Evolutionary conservation across 2,113 vertebrate species (phyloP).

Genomic region (Melanotaenia duboulayi): DNA sequence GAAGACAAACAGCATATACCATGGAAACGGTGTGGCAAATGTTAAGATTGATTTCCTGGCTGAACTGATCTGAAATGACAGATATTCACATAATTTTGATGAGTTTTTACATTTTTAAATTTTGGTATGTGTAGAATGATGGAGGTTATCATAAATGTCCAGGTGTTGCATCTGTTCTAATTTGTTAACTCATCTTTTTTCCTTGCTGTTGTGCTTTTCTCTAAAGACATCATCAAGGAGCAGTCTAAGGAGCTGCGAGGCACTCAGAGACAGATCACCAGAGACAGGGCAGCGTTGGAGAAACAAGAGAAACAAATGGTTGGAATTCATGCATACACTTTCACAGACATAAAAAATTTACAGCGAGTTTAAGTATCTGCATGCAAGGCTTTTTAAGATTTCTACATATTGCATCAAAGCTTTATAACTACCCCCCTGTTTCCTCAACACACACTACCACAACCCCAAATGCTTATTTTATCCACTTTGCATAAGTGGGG

Average conservation of each 20-base stretch:
- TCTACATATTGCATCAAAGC: slow-evolving; percentile 64
- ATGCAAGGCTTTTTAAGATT: slow-evolving; percentile 7
- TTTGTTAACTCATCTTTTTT: background rate
- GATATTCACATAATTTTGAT: background rate
- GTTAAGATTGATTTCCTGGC: too few species aligned
- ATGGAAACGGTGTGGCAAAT: too few species aligned
- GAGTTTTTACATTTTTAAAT: background rate
- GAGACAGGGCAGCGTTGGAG: slow-evolving; percentile 93
- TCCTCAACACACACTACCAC: background rate
- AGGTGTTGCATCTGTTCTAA: background rate
- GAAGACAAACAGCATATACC: too few species aligned
- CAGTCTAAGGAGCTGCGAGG: slow-evolving; percentile 94
- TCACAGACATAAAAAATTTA: slow-evolving; percentile 17
- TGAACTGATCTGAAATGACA: background rate
- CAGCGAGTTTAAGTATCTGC: background rate
- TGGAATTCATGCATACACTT: slow-evolving; percentile 66
- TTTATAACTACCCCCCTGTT: slow-evolving; percentile 13
- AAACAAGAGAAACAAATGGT: slow-evolving; percentile 98
- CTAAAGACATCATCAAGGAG: slow-evolving; percentile 94
- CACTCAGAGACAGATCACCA: slow-evolving; percentile 96
- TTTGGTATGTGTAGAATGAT: background rate
- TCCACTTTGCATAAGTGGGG: slow-evolving; percentile 16
- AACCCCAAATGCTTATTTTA: slow-evolving; percentile 20
- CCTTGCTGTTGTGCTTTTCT: slow-evolving; percentile 21
- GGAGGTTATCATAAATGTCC: background rate